A percentile compares a stretch with the other conserved stretches of the same genome.
These are phyloP conservation scores for Temnothorax curvispinosus DNA, from an alignment of 1,140 invertebrate genomes.

Conservation along the genomic window DNA sequence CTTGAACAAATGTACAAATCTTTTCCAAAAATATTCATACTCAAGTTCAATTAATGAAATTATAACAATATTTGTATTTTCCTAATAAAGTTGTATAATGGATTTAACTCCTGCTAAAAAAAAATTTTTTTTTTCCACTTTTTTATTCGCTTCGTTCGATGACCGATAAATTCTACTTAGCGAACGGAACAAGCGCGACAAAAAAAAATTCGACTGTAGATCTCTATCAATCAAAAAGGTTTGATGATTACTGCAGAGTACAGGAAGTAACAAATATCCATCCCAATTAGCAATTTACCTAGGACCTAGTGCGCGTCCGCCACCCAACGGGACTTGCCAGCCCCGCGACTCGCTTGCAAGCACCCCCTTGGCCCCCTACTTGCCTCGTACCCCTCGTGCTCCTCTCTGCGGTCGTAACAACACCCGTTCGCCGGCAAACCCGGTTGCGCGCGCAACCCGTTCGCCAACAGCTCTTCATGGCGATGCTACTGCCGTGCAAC, in stretches of 20 bases:
- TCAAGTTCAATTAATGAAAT: background rate
- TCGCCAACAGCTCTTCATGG: conserved; percentile 21
- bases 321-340: conserved; percentile 26
- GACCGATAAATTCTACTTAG: background rate
- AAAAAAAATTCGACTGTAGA: background rate
- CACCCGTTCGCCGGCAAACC: conserved; percentile 65
- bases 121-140: background rate
- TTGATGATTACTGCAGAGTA: no score
- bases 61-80: background rate
- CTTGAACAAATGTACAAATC: background rate
- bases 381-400: conserved; percentile 1
- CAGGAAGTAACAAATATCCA: conserved; percentile 45
- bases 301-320: conserved; percentile 21
- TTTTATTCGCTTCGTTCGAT: background rate
- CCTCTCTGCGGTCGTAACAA: conserved; percentile 51
- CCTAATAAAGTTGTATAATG: background rate
- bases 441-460: conserved; percentile 61
- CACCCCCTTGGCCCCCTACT: conserved; percentile 34
- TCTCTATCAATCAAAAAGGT: background rate
- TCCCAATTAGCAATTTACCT: conserved; percentile 45
- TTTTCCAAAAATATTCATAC: background rate
- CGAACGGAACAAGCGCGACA: background rate
- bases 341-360: conserved; percentile 15
- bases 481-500: conserved; percentile 43
- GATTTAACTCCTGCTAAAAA: background rate